Conservation (phyloP, 2,797 vertebrate genomes). For the Lithobates pipiens region DNA sequence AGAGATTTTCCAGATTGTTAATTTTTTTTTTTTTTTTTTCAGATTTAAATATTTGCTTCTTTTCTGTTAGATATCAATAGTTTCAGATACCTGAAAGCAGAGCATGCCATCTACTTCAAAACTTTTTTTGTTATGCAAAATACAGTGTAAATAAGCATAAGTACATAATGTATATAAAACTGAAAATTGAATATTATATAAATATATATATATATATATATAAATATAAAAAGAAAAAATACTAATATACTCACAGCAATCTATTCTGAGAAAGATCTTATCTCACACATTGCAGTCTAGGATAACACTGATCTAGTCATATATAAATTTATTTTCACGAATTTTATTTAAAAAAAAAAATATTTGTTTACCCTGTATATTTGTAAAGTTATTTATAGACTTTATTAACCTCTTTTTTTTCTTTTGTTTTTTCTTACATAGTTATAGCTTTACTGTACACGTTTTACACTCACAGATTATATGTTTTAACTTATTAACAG, state of each 20-base stretch:
- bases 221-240: conserved; percentile 13
- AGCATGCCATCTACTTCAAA: conserved; percentile 78
- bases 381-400: conserved; percentile 99
- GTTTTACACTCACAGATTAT: conserved; percentile 70
- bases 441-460: conserved; percentile 84
- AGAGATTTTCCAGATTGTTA: not conserved
- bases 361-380: conserved; percentile 92
- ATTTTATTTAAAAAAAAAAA: conserved; percentile 83
- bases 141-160: conserved; percentile 88
- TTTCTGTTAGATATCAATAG: not conserved
- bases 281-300: conserved; percentile 78
- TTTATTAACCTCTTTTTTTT: conserved; percentile 75
- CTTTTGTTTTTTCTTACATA: conserved; percentile 77
- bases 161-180: conserved; percentile 76
- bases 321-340: conserved; percentile 80
- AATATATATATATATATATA: not conserved
- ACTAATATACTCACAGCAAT: conserved; percentile 64
- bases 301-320: conserved; percentile 85
- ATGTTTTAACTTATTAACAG: conserved; percentile 93
- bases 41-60: not conserved
- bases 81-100: conserved; percentile 58
- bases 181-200: not conserved
- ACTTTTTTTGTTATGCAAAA: conserved; percentile 75
- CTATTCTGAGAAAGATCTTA: conserved; percentile 60
- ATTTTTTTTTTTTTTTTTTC: no score